Evolutionary conservation across 1,140 invertebrate genomes (phyloP), one percentile per base, ranked within the genome.

Genomic region (Physella acuta): DNA sequence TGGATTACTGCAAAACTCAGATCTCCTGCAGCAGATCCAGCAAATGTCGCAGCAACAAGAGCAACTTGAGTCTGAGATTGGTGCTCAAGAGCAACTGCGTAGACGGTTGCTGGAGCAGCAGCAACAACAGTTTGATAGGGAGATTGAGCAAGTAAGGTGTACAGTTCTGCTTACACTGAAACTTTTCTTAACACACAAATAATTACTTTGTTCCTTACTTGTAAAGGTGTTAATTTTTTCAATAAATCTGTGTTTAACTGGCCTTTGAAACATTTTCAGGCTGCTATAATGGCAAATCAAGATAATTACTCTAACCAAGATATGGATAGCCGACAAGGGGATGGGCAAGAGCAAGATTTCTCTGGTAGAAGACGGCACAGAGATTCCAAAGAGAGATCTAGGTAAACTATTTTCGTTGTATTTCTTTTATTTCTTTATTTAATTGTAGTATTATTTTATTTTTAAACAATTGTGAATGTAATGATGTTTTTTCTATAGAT

Each of bases 51-150:
- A 90, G 77, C 84, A 85, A 68, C 91, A 76, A 51, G 82, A 84
- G 66, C 73, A 81, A 61, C 71, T 81, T 24, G 79, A 78, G 55
- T 71, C 73, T 61, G 79, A 84, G 68, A 71, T 82, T 20, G 77
- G 60, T 20, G 72, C 75, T 20, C 75, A 92, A 76, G 82, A 84
- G 61, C 70, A 76, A 55, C 55, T 78, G 0, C 75, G 73, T 2
- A 67, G 75, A 52, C 73, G 77, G 30, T 60, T 80, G 31, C 56
- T 79, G 33, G 76, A 91, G 88, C 90, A 84, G 60, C 81, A 85
- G 64, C 81, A 84, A 33, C 91, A 92, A 59, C 91, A 92, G 76
- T 91, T 93, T 82, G 90, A 93, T 78, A 91, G 92, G 82, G 85
- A 85, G 68, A 81, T 82, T 58, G 78, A 74, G 62, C 78, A 82